These are phyloP conservation scores for Rana temporaria DNA, from an alignment of 2,113 vertebrate genomes.

Conservation along the genomic window DNA sequence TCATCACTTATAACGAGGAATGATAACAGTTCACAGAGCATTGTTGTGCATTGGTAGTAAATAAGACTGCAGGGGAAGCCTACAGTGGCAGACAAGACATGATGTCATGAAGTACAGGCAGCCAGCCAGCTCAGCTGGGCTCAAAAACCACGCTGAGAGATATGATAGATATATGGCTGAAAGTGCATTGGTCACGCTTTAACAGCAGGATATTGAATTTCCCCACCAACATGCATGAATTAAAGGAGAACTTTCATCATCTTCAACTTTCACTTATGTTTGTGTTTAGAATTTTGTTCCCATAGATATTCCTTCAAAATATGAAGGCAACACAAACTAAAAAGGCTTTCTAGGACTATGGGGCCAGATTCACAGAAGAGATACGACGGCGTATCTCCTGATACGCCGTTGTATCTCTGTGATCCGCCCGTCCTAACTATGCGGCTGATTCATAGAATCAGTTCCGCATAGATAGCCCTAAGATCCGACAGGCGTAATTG, in stretches of 20 bases:
- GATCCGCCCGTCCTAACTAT: too few species aligned
- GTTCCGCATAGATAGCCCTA: too few species aligned
- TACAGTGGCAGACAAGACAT: not conserved
- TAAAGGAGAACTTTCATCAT: not conserved
- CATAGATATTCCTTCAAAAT: not conserved
- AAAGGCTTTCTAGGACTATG: too few species aligned
- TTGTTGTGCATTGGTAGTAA: not conserved
- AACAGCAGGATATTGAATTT: not conserved
- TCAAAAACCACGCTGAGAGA: constrained; percentile 11
- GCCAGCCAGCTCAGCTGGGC: not conserved
- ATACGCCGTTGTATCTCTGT: too few species aligned
- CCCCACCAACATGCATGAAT: not conserved
- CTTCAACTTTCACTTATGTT: not conserved
- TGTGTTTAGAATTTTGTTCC: not conserved
- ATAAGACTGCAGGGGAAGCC: not conserved
- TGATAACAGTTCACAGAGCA: not conserved
- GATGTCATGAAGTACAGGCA: constrained; percentile 9
- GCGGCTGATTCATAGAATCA: too few species aligned
- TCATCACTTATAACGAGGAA: not conserved
- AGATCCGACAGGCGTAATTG: too few species aligned
- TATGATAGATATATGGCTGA: constrained; percentile 10
- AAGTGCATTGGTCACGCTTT: not conserved
- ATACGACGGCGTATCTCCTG: too few species aligned
- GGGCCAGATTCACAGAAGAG: too few species aligned
- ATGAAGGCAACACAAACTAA: not conserved